Base-by-base conservation (phyloP, 1,140 invertebrate genomes). In the Drosophila repletoides region DNA sequence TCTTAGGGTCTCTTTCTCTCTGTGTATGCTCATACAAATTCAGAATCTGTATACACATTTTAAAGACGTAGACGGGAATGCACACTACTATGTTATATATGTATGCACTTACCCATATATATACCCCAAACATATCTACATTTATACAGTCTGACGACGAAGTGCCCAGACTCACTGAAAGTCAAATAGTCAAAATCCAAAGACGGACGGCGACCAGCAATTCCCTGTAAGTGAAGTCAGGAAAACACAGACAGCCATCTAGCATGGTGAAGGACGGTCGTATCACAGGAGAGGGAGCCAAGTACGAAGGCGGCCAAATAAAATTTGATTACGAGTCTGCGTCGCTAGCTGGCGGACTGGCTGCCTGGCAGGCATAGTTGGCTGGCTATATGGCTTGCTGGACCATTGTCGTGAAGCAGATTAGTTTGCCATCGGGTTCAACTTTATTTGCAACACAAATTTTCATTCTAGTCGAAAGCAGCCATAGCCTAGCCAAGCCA, bases 381-480 rank as follows among this genome's bases (percentile, higher is more conserved):
- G 70, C 59, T 67, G 22, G 60, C 58, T 71, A 68, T 45, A 68
- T 73, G 74, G 55, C 61, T 72, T 77, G 55, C 38, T 72, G 68
- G 72, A 72, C 76, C 75, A 86, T 84, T 84, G 79, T 84, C 79
- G 79, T 84, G 77, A 84, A 86, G 79, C 79, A 84, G 79, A 84
- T 84, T 84, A 84, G 79, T 84, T 84, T 84, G 80, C 80, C 79
- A 84, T 86, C 75, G 83, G 79, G 79, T 84, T 84, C 79, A 84
- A 84, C 80, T 84, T 84, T 86, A 86, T 84, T 86, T 86, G 79
- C 79, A 84, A 84, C 79, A 84, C 79, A 84, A 86, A 86, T 84
- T 84, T 84, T 84, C 66, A 79, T 84, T 84, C 79, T 86, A 84
- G 58, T 84, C 75, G 74, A 74, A 72, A 74, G 80, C 75, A 86